Conservation (phyloP, 2,113 vertebrate genomes). For the Cepphus grylle region DNA sequence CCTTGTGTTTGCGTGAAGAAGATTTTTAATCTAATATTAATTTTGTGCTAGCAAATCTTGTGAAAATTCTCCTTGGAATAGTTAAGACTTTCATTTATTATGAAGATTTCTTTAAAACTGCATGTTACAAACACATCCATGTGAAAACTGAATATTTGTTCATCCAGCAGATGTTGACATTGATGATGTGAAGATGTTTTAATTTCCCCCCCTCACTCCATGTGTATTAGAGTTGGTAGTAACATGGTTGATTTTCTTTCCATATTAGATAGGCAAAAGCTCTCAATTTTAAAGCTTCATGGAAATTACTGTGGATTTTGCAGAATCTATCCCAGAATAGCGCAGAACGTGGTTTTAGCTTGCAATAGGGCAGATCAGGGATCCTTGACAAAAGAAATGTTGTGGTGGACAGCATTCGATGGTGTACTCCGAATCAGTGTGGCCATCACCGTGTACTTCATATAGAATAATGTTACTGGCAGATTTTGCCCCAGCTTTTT, state of each 20-base stretch:
- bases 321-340: neutral
- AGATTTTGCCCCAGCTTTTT: neutral
- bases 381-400: neutral
- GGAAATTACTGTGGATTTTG: neutral
- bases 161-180: neutral
- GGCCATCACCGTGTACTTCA: neutral
- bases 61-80: neutral
- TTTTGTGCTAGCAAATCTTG: neutral
- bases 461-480: neutral
- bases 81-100: neutral
- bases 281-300: neutral
- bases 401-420: neutral
- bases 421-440: neutral
- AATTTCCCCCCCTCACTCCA: fast-evolving
- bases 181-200: neutral
- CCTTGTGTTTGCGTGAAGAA: neutral
- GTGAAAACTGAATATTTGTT: neutral
- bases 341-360: neutral
- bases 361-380: neutral
- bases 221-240: neutral
- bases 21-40: neutral
- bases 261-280: neutral
- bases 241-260: neutral
- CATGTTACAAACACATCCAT: fast-evolving
- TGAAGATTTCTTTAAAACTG: neutral